Percentiles rank a stretch among this genome's conserved stretches.
phyloP scores from a whole-genome alignment of 2,888 invertebrate genomes.

The Xanthorhoe spadicearia region DNA sequence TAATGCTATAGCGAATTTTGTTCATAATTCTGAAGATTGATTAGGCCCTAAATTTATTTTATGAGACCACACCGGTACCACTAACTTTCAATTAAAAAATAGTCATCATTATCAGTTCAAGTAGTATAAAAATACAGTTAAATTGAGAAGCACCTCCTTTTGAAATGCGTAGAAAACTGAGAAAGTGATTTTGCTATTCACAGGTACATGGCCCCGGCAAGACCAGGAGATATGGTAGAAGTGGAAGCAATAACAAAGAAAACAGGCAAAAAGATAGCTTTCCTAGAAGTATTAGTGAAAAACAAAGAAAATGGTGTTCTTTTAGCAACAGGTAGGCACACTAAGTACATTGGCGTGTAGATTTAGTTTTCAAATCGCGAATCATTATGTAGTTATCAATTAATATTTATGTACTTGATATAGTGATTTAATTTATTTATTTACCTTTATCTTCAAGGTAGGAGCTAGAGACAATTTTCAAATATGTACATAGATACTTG shows the following conservation, averaged over 20 bases:
- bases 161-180: neutral
- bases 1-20: too few species aligned
- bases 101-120: too few species aligned
- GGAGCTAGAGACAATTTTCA: too few species aligned
- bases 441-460: neutral
- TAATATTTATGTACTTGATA: neutral
- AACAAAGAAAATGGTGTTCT: slow-evolving; percentile 90
- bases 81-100: too few species aligned
- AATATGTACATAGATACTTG: too few species aligned
- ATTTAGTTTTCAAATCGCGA: neutral
- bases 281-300: slow-evolving; percentile 90
- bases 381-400: neutral
- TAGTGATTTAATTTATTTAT: neutral
- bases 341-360: slow-evolving; percentile 86
- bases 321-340: slow-evolving; percentile 93
- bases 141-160: too few species aligned
- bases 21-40: too few species aligned
- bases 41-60: too few species aligned
- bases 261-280: slow-evolving; percentile 92
- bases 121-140: too few species aligned
- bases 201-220: slow-evolving; percentile 91
- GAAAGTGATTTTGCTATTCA: neutral
- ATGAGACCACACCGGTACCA: too few species aligned
- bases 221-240: slow-evolving; percentile 90
- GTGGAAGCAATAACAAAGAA: slow-evolving; percentile 91